These are phyloP conservation scores for Sebastes diaconus DNA, from an alignment of 2,797 vertebrate species.

Conservation along the genomic window DNA sequence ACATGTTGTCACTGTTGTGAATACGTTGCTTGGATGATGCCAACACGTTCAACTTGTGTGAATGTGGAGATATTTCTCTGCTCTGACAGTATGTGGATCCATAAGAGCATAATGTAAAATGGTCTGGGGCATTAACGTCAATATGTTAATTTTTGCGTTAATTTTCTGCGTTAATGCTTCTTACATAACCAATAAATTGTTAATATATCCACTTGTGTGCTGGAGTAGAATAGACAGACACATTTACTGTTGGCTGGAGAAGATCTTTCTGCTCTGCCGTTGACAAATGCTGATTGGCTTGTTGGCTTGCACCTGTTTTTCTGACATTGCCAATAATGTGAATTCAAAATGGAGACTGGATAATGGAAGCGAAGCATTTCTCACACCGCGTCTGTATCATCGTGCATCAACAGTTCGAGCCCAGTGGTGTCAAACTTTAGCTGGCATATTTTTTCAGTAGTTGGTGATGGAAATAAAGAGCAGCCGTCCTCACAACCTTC, in stretches of 20 bases:
- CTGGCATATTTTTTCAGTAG: neutral
- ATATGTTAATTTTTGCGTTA: neutral
- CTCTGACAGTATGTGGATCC: constrained; percentile 8
- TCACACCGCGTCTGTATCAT: neutral
- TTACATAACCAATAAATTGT: neutral
- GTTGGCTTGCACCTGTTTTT: constrained; percentile 15
- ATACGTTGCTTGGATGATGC: constrained; percentile 30
- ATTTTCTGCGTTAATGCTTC: neutral
- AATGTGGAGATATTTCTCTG: constrained; percentile 49
- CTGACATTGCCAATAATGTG: constrained; percentile 17
- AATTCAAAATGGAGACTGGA: constrained; percentile 9
- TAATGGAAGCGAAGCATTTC: constrained; percentile 16
- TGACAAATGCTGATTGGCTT: constrained; percentile 31
- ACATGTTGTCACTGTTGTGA: constrained; percentile 45
- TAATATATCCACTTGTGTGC: neutral
- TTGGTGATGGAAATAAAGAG: neutral
- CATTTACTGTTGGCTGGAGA: neutral
- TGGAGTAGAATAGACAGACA: neutral
- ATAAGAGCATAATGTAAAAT: neutral
- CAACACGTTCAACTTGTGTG: constrained; percentile 37
- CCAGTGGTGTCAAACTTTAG: neutral
- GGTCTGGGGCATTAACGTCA: neutral
- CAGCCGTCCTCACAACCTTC: neutral
- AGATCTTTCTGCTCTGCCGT: neutral
- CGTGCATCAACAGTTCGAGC: neutral